Evolutionary conservation across 2,888 invertebrate species (phyloP).

Genomic region (Bursaphelenchus okinawaensis): DNA sequence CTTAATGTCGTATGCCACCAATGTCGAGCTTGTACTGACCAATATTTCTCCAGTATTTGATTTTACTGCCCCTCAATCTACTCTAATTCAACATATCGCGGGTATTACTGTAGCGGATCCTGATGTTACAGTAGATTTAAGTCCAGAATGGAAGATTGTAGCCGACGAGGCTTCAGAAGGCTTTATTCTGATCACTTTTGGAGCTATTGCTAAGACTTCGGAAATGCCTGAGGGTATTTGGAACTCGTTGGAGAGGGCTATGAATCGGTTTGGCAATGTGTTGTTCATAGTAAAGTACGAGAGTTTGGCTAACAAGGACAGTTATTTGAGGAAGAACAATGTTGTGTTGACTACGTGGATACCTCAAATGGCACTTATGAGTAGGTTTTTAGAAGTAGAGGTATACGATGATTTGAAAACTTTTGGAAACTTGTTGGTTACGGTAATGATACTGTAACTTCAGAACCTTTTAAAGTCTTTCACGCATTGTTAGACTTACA

Average conservation of each 20-base stretch:
- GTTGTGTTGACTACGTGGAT: conserved; percentile 40
- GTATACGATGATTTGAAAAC: background rate
- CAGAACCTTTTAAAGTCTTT: too few relatives aligned
- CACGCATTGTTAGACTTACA: too few relatives aligned
- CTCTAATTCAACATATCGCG: conserved; percentile 34
- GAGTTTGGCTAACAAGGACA: background rate
- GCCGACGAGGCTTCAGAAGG: conserved; percentile 31
- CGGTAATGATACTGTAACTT: too few relatives aligned
- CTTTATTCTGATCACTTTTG: conserved; percentile 44
- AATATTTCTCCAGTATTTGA: conserved; percentile 47
- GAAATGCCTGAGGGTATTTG: conserved; percentile 39
- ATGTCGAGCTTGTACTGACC: conserved; percentile 31
- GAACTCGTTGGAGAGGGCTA: conserved; percentile 26
- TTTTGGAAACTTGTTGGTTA: background rate
- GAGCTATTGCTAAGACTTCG: conserved; percentile 47
- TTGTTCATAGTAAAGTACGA: conserved; percentile 45
- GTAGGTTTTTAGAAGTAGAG: too few relatives aligned
- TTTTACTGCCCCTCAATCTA: conserved; percentile 37
- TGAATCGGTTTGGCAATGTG: conserved; percentile 35
- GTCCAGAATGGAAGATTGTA: conserved; percentile 33
- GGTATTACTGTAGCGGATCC: conserved; percentile 35
- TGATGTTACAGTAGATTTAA: background rate
- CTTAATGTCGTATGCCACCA: conserved; percentile 24
- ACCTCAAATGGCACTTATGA: conserved; percentile 44
- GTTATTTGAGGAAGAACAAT: conserved; percentile 23